Evolutionary conservation across 2,888 invertebrate species (phyloP), one percentile per base, ranked within the genome.

Genomic region (Hipparchia semele): DNA sequence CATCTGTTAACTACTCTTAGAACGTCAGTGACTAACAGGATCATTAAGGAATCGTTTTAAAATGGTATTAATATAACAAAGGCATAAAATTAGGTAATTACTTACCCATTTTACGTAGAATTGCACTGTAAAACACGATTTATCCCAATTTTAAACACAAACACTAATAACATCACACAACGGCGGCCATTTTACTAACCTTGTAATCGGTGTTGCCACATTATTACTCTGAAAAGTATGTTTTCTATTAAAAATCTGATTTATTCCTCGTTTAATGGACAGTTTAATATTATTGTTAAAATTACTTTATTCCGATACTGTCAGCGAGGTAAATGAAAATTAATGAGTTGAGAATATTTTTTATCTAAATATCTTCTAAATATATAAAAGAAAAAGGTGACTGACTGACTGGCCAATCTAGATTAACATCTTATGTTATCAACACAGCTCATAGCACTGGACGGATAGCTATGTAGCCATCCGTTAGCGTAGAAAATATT

Each of bases 101-200:
- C 92, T 88, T 84, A 92, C 92, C 92, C 92, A 92, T 92, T 84
- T 82, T 87, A 75, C 78, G 79, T 73, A 75, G 77, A 81, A 80
- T 78, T 76, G 75, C 80, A 81, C 82, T 79, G 77, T 79, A 82
- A 80, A 79, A 82, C 80, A 77, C 86, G 86, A 85, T 84, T 81
- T 77, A 79, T 80, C 77, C 77, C 76, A 78, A 78, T 80, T 84
- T 78, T 83, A 83, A 76, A 84, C 87, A 89, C 87, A 85, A 83
- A 86, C 85, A 88, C 86, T 80, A 87, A 86, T 92, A 90, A 89
- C 90, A 92, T 85, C 84, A 87, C 83, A 89, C 83, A 87, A 78
- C 77, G 81, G 84, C 83, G 78, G 91, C 92, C 93, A 94, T 93
- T 85, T 91, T 92, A 82, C 76, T 83, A 85, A 82, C 82, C 73